phyloP scores from a whole-genome alignment of 1,140 invertebrate genomes.

The Pissodes strobi region DNA sequence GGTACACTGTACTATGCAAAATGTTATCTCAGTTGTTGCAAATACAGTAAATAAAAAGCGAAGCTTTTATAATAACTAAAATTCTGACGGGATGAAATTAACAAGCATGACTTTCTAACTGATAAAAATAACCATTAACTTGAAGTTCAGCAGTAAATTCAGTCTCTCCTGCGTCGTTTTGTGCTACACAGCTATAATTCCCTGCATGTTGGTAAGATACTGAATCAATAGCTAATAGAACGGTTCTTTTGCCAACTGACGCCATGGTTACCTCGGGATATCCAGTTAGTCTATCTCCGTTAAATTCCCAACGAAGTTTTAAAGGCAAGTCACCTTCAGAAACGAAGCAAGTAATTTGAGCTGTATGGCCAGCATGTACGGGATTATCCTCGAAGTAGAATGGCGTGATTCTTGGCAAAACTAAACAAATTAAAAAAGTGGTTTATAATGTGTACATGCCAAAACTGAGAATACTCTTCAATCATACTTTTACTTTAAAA shows the following conservation, averaged over 20 bases:
- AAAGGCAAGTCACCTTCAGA: constrained; percentile 72
- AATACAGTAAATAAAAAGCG: no score
- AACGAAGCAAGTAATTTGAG: constrained; percentile 73
- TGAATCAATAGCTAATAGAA: constrained; percentile 69
- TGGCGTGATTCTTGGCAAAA: constrained; percentile 68
- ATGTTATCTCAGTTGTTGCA: no score
- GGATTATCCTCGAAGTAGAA: constrained; percentile 71
- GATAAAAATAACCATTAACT: constrained; percentile 53
- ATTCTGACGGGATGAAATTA: no score
- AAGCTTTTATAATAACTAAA: no score
- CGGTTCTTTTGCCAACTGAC: constrained; percentile 52
- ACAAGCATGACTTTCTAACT: background rate
- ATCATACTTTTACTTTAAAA: background rate
- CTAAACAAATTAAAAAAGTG: constrained; percentile 55
- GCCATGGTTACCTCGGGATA: constrained; percentile 59
- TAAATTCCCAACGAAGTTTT: constrained; percentile 69
- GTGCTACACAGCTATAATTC: constrained; percentile 68
- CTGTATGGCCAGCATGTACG: constrained; percentile 71
- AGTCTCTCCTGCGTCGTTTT: constrained; percentile 69
- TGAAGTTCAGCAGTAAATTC: constrained; percentile 39
- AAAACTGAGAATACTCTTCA: background rate
- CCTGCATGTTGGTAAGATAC: constrained; percentile 70
- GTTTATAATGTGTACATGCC: background rate
- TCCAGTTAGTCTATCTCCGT: constrained; percentile 58
- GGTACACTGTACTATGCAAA: no score